Percentiles rank a stretch among this genome's conserved stretches.
Conservation (phyloP, 2,797 vertebrate genomes). For the Allobates femoralis region DNA sequence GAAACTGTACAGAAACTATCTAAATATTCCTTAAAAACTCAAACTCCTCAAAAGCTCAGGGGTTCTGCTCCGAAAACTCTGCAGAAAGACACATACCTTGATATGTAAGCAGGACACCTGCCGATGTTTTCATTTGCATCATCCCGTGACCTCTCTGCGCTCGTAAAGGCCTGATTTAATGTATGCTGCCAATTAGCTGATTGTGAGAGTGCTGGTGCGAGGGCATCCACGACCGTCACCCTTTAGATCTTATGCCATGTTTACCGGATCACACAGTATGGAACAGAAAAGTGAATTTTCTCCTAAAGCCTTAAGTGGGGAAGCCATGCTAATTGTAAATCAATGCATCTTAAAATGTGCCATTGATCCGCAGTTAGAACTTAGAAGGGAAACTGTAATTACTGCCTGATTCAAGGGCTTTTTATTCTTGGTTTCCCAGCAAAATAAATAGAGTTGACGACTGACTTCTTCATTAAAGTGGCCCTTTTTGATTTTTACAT, state of each 20-base stretch:
- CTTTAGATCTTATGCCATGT: constrained; percentile 4
- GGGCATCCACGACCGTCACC: not conserved
- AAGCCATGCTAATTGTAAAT: constrained; percentile 91
- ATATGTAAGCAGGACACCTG: not conserved
- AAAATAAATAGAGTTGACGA: constrained; percentile 70
- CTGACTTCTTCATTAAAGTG: constrained; percentile 75
- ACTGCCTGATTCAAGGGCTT: constrained; percentile 78
- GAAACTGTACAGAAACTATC: too few relatives aligned
- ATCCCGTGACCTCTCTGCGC: not conserved
- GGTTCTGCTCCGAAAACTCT: too few relatives aligned
- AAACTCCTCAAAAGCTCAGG: too few relatives aligned
- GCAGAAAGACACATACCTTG: too few relatives aligned
- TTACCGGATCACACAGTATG: not conserved
- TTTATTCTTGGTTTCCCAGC: constrained; percentile 80
- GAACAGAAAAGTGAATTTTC: constrained; percentile 50
- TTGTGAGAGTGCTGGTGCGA: not conserved
- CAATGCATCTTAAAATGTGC: constrained; percentile 91
- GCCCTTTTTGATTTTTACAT: constrained; percentile 65
- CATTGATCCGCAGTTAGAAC: constrained; percentile 90
- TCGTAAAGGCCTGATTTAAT: not conserved
- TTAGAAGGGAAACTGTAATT: constrained; percentile 84
- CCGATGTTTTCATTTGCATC: not conserved
- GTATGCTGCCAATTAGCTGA: not conserved
- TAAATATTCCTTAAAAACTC: too few relatives aligned
- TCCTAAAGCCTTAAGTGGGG: constrained; percentile 79